Conservation (phyloP, 1,140 invertebrate genomes). For the Antheraea pernyi region DNA sequence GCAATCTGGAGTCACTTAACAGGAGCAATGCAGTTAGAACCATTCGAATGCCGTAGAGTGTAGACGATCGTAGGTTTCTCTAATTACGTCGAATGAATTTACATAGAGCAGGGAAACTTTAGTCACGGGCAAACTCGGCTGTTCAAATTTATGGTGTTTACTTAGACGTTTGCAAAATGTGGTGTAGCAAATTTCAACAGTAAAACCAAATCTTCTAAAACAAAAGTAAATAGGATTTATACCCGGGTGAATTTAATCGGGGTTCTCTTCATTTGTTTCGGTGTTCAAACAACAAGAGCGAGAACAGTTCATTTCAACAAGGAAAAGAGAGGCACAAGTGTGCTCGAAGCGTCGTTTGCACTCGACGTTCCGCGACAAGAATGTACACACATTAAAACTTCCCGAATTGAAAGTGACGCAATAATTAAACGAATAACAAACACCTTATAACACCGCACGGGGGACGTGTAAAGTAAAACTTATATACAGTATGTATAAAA, state of each 20-base stretch:
- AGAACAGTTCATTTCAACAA: conserved; percentile 52
- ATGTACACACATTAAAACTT: conserved; percentile 74
- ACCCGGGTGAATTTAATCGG: conserved; percentile 49
- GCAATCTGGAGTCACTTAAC: conserved; percentile 37
- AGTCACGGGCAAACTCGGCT: conserved; percentile 39
- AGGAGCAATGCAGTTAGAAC: conserved; percentile 31
- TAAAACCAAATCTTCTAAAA: conserved; percentile 11
- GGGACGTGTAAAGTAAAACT: conserved; percentile 17
- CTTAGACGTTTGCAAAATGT: conserved; percentile 4
- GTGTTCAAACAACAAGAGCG: conserved; percentile 66
- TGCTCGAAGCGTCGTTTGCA: conserved; percentile 57
- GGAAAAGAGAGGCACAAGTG: conserved; percentile 50
- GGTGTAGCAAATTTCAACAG: conserved; percentile 1
- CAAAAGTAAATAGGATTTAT: conserved; percentile 8
- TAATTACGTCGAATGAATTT: conserved; percentile 52
- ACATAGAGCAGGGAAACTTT: conserved; percentile 51
- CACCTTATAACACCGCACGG: conserved; percentile 28
- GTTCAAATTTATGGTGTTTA: conserved; percentile 20
- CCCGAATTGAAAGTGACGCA: conserved; percentile 56
- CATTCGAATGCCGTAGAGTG: conserved; percentile 29
- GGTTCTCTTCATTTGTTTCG: conserved; percentile 55
- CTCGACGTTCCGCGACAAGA: conserved; percentile 52
- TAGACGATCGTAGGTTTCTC: conserved; percentile 44
- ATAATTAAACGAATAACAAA: conserved; percentile 48
- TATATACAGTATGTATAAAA: neutral